Percentiles rank a stretch among this genome's conserved stretches.
These are phyloP conservation scores for Ligdia adustata DNA, from an alignment of 2,888 invertebrate species.

Conservation along the genomic window DNA sequence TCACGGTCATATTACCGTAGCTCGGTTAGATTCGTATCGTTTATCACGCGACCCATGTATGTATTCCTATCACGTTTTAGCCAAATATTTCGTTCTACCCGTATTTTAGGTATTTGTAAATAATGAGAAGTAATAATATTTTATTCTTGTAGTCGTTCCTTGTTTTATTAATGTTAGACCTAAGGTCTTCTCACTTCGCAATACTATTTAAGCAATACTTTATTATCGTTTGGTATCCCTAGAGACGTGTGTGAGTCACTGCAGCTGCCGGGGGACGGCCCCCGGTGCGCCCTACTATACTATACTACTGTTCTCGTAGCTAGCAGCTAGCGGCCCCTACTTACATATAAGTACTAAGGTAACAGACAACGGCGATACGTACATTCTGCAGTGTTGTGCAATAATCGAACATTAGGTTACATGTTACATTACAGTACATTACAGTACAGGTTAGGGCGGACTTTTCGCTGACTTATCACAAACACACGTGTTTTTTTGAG, in stretches of 20 bases:
- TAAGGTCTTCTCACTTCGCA: conserved; percentile 79
- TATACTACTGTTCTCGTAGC: too few species aligned
- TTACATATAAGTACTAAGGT: conserved; percentile 29
- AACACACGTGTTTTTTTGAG: conserved; percentile 54
- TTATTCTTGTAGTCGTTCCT: conserved; percentile 78
- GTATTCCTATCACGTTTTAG: conserved; percentile 79
- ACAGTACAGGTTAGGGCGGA: conserved; percentile 52
- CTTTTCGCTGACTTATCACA: conserved; percentile 72
- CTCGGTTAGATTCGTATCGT: conserved; percentile 57
- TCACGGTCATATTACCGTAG: conserved; percentile 44
- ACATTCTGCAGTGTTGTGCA: conserved; percentile 80
- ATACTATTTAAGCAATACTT: conserved; percentile 81
- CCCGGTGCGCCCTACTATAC: too few species aligned
- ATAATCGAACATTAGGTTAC: conserved; percentile 75
- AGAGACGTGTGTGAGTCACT: conserved; percentile 16
- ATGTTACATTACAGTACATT: conserved; percentile 36
- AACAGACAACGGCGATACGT: conserved; percentile 70
- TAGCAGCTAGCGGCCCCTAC: too few species aligned
- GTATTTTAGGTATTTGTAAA: conserved; percentile 75
- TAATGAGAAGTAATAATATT: conserved; percentile 61
- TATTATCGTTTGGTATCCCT: conserved; percentile 58
- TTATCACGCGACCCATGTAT: conserved; percentile 61
- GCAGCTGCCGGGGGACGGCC: background rate
- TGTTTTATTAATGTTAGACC: conserved; percentile 73
- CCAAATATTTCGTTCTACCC: conserved; percentile 79